Conservation (phyloP, 2,888 invertebrate species). For the Mamestra brassicae region DNA sequence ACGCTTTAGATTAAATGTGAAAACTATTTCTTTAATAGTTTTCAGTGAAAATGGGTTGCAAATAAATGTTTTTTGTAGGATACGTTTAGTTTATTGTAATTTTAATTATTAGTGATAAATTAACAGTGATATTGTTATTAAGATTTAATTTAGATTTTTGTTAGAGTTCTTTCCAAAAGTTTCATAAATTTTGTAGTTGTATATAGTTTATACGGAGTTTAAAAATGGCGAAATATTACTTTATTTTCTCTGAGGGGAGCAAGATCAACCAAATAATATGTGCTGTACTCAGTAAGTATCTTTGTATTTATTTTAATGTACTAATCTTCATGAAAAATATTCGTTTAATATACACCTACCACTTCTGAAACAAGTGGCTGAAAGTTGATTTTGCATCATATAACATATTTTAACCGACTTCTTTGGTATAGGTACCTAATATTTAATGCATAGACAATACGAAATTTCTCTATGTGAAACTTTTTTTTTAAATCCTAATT, state of each 20-base stretch:
- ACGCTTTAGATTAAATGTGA: not conserved
- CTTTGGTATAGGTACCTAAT: too few species aligned
- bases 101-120: not conserved
- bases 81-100: conserved; percentile 5
- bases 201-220: not conserved
- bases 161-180: not conserved
- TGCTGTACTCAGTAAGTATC: conserved; percentile 78
- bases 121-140: conserved; percentile 28
- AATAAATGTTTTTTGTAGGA: not conserved
- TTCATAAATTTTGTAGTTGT: not conserved
- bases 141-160: not conserved
- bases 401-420: too few species aligned
- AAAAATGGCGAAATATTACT: conserved; percentile 73
- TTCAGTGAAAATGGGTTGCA: conserved; percentile 19
- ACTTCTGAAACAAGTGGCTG: too few species aligned
- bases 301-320: not conserved
- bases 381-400: too few species aligned
- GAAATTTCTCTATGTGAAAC: too few species aligned
- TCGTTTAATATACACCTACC: not conserved
- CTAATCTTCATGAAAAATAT: not conserved
- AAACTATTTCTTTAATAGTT: conserved; percentile 14
- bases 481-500: too few species aligned
- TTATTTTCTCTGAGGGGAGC: conserved; percentile 78
- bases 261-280: conserved; percentile 83
- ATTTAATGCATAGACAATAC: too few species aligned